Evolutionary conservation across 2,888 invertebrate genomes (phyloP), one percentile per base, ranked within the genome.

Genomic region (Allophyes oxyacanthae): DNA sequence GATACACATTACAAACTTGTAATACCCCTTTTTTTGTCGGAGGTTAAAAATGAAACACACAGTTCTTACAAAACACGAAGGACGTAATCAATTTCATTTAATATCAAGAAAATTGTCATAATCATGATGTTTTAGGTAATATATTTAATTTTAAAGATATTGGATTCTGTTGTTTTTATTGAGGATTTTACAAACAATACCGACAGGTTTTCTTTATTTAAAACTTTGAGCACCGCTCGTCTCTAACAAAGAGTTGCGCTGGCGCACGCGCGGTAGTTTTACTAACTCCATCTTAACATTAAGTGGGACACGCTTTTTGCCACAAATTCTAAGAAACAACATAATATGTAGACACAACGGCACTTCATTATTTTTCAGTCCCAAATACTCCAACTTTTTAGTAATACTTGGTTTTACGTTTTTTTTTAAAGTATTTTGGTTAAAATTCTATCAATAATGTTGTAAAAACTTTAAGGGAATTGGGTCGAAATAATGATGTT

Each of bases 221-320:
- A 28, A 14, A 14, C 14, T 86, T 90, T 91, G 87, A 82, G 84
- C 46, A 62, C 58, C 88, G 2, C 68, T 55, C 77, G 0, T 9
- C 2, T 13, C 26, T 60, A 74, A 78, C 83, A 87, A 83, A 84
- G 84, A 80, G 75, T 75, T 58, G 64, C 66, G 56, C 61, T 62
- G 53, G 83, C 85, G 87, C 88, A 84, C 88, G 88, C 86, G 86
- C 57, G 38, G 48, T 57, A 68, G 66, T 58, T 64, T 62, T 69
- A 69, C 66, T 49, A 54, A 63, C 62, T 52, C 44, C 43, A 15
- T 36, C 64, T 41, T 26, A 48, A 48, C 57, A 58, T 61, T 58
- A 73, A 66, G 55, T 70, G 38, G 70, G 55, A 54, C 74, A 57
- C 42, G 45, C 46, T 64, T 74, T 73, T 67, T 67, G 55, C 49